Evolutionary conservation across 1,140 invertebrate species (phyloP).

Genomic region (Oreohelix idahoensis): DNA sequence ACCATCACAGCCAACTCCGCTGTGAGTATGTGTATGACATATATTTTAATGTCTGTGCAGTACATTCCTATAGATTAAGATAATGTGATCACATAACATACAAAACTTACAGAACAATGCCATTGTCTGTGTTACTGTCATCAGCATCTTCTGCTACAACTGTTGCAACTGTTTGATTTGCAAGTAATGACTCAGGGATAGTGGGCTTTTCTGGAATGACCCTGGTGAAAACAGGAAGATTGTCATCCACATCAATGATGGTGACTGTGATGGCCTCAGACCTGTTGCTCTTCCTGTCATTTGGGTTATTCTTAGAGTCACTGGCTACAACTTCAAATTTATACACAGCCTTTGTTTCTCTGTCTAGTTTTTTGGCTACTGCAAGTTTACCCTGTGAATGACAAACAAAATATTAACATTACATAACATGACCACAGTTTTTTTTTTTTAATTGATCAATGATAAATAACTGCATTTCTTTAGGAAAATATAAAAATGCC

Average conservation of each 20-base stretch:
- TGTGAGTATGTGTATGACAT: too few species aligned
- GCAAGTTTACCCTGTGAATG: conserved; percentile 53
- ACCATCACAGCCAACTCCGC: too few species aligned
- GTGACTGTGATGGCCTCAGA: conserved; percentile 47
- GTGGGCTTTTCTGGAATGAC: conserved; percentile 33
- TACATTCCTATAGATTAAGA: too few species aligned
- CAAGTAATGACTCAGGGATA: conserved; percentile 44
- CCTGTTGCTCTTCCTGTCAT: not conserved
- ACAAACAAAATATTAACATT: too few species aligned
- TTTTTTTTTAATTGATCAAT: too few species aligned
- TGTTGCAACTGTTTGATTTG: conserved; percentile 37
- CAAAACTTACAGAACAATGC: conserved; percentile 20
- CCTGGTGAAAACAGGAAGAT: conserved; percentile 51
- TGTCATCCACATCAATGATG: conserved; percentile 60
- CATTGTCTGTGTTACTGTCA: conserved; percentile 29
- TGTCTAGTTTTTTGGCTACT: conserved; percentile 52
- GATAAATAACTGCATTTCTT: too few species aligned
- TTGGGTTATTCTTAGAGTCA: conserved; percentile 49
- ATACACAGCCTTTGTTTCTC: conserved; percentile 51
- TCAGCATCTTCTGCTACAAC: conserved; percentile 51
- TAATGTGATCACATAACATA: not conserved
- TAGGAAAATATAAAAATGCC: too few species aligned
- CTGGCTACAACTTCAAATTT: conserved; percentile 53
- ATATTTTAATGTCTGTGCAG: too few species aligned
- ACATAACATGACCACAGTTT: too few species aligned